A percentile compares a stretch with the other conserved stretches of the same genome.
These are phyloP conservation scores for Ptilorrhoa leucosticta DNA, from an alignment of 2,113 vertebrate species.

Conservation along the genomic window DNA sequence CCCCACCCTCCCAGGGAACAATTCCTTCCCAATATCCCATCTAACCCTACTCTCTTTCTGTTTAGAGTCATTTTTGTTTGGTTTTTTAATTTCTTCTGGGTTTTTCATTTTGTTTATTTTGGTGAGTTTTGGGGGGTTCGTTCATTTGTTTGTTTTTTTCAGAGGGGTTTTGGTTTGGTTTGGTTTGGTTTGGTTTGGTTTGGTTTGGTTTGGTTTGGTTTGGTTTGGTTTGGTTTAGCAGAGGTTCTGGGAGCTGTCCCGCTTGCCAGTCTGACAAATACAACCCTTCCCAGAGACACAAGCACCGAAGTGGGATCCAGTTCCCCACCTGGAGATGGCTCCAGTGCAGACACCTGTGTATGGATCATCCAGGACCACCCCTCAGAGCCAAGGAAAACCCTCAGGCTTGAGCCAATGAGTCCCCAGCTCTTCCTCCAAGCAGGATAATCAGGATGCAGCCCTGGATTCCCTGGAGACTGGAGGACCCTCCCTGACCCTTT, in stretches of 20 bases:
- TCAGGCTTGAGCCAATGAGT: background rate
- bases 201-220: background rate
- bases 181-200: background rate
- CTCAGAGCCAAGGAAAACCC: background rate
- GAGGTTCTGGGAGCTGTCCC: background rate
- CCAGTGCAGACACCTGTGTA: background rate
- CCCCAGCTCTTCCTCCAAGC: background rate
- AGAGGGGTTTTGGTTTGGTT: background rate
- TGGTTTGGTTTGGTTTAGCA: background rate
- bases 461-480: background rate
- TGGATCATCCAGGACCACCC: background rate
- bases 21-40: background rate
- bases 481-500: background rate
- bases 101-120: background rate
- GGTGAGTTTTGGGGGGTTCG: no score
- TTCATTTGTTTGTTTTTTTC: background rate
- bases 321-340: background rate
- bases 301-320: background rate
- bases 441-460: background rate
- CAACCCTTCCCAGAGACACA: background rate
- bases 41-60: accelerated
- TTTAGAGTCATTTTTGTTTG: background rate
- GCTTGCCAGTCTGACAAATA: background rate
- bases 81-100: accelerated
- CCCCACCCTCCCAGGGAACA: background rate